These are phyloP conservation scores for Drosophila ogumai DNA, from an alignment of 1,140 invertebrate genomes.

Conservation along the genomic window DNA sequence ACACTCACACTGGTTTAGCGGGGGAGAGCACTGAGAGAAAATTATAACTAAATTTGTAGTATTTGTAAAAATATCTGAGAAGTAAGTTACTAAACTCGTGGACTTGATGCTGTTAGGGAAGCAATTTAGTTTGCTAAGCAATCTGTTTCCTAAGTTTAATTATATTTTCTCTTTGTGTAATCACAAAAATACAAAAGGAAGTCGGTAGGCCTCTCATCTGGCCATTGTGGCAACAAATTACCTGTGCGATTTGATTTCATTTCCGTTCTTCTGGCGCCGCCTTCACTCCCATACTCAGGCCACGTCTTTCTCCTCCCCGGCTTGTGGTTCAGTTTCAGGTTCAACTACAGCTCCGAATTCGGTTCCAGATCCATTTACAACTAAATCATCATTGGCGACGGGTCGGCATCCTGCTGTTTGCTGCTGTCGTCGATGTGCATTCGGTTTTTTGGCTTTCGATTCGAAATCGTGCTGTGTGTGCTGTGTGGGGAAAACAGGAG, in stretches of 20 bases:
- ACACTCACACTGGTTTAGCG: conserved; percentile 19
- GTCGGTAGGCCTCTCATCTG: conserved; percentile 45
- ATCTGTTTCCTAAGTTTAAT: background rate
- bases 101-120: background rate
- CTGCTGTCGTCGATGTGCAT: conserved; percentile 47
- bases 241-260: conserved; percentile 79
- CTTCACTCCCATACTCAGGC: conserved; percentile 14
- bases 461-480: conserved; percentile 35
- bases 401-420: conserved; percentile 26
- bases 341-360: conserved; percentile 23
- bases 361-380: conserved; percentile 25
- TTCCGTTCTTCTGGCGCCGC: conserved; percentile 49
- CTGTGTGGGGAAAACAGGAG: conserved; percentile 1
- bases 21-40: conserved; percentile 1
- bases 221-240: conserved; percentile 73
- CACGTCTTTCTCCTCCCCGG: conserved; percentile 10
- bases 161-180: conserved; percentile 8
- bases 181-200: conserved; percentile 26
- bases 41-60: rapidly evolving
- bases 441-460: conserved; percentile 57
- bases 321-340: conserved; percentile 15
- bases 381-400: conserved; percentile 41
- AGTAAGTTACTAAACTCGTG: background rate
- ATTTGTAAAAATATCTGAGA: background rate
- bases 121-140: background rate